Evolutionary conservation across 2,113 vertebrate genomes (phyloP), one percentile per base, ranked within the genome.

Genomic region (Amphiprion percula): DNA sequence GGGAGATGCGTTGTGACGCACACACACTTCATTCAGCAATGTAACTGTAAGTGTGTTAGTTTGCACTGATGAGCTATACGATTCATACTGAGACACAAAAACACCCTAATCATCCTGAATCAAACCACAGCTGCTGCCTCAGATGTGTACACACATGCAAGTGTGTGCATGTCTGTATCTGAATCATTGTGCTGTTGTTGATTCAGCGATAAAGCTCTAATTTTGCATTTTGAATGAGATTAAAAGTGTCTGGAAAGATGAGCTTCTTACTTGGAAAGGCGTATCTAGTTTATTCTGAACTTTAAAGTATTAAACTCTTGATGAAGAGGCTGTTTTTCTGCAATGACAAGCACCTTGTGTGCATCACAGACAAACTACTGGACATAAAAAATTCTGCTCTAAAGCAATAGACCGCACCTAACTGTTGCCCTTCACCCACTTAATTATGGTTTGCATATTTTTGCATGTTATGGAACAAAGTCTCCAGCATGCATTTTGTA

Each of bases 41-140:
- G 54, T 70, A 76, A 79, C 39, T 56, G 24, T 21, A 53, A 80
- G 68, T 70, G 79, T 74, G 84, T 65, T 83, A 60, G 64, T 67
- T 71, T 81, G 59, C 46, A 28, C 24, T 71, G 74, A 84, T 84
- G 62, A 86, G 65, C 68, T 83, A 72, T 66, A 54, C 71, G 76
- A 87, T 83, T 89, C 85, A 85, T 80, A 75, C 50, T 2, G 78
- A 80, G 71, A 72, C 83, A 84, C 79, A 77, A 77, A 91, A 83
- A 87, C 78, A 89, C 85, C 75, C 61, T 68, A 80, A 91, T 92
- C 79, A 83, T 23, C 49, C 30, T 7, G 47, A 82, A 91, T 84
- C 78, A 88, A 81, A 91, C 87, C 88, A 88, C 88, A 90, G 90
- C 90, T 92, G 89, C 82, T 79, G 58, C 59, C 47, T 72, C 69